Evolutionary conservation across 2,797 vertebrate species (phyloP).

Genomic region (Mastacembelus armatus): DNA sequence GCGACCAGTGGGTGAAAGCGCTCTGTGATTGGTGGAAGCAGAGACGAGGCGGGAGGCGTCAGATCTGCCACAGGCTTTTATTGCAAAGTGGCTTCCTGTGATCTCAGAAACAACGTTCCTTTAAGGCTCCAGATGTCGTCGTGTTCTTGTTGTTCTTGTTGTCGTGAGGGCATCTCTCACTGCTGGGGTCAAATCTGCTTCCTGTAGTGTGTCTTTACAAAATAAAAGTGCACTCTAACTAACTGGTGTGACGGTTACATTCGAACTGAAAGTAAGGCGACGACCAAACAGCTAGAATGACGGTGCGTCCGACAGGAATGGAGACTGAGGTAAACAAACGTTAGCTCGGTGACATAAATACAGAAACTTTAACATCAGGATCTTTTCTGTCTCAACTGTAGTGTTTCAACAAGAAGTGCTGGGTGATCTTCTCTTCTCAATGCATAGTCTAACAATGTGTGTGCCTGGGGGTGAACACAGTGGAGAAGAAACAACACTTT

Average conservation of each 20-base stretch:
- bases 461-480: constrained; percentile 79
- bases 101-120: constrained; percentile 92
- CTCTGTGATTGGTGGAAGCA: constrained; percentile 42
- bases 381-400: constrained; percentile 64
- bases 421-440: constrained; percentile 70
- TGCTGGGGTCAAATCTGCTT: constrained; percentile 64
- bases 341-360: constrained; percentile 81
- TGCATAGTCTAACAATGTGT: constrained; percentile 88
- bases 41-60: constrained; percentile 62
- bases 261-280: constrained; percentile 88
- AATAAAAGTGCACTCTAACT: constrained; percentile 81
- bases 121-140: constrained; percentile 91
- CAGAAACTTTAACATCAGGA: constrained; percentile 61
- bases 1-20: background rate
- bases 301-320: constrained; percentile 86
- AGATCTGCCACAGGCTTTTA: constrained; percentile 94
- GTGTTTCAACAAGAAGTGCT: constrained; percentile 89
- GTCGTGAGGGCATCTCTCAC: constrained; percentile 61
- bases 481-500: constrained; percentile 87
- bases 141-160: constrained; percentile 16
- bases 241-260: constrained; percentile 87
- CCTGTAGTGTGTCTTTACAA: constrained; percentile 89
- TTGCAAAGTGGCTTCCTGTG: constrained; percentile 91
- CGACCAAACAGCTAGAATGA: constrained; percentile 81
- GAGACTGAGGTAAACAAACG: constrained; percentile 81